phyloP scores from a whole-genome alignment of 2,888 invertebrate genomes.

The Blastobasis lacticolella region DNA sequence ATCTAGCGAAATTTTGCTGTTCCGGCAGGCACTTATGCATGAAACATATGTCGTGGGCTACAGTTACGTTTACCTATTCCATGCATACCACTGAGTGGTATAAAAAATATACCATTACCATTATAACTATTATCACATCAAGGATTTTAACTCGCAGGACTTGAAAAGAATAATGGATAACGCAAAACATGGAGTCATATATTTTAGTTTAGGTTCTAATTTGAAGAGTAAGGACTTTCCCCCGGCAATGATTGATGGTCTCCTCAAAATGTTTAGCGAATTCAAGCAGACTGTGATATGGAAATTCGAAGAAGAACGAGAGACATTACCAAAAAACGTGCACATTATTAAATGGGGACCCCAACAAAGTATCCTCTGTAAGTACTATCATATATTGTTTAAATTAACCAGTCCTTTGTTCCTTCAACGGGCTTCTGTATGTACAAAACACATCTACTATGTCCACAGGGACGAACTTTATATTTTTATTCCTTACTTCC shows the following conservation, averaged over 20 bases:
- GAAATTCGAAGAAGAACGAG: slow-evolving; percentile 43
- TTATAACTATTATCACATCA: too few relatives aligned
- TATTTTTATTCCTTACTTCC: too few relatives aligned
- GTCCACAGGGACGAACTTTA: too few relatives aligned
- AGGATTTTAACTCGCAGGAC: slow-evolving; percentile 20
- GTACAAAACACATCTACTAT: too few relatives aligned
- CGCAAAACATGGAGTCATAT: slow-evolving; percentile 42
- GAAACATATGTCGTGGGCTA: too few relatives aligned
- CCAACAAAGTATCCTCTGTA: slow-evolving; percentile 35
- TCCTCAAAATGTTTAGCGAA: slow-evolving; percentile 38
- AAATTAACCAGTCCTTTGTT: too few relatives aligned
- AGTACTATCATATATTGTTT: slow-evolving; percentile 4
- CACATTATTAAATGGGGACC: slow-evolving; percentile 43
- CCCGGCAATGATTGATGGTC: slow-evolving; percentile 19
- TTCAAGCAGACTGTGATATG: slow-evolving; percentile 50
- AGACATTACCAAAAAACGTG: slow-evolving; percentile 37
- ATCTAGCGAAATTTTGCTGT: too few relatives aligned
- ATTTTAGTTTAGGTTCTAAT: slow-evolving; percentile 52
- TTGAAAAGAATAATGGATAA: slow-evolving; percentile 38
- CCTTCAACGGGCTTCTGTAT: too few relatives aligned
- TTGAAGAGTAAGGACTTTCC: slow-evolving; percentile 35
- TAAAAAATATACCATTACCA: too few relatives aligned
- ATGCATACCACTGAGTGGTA: too few relatives aligned
- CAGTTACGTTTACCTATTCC: too few relatives aligned
- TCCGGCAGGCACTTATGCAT: too few relatives aligned